Conservation (phyloP, 2,113 vertebrate species). For the Labeo rohita region DNA sequence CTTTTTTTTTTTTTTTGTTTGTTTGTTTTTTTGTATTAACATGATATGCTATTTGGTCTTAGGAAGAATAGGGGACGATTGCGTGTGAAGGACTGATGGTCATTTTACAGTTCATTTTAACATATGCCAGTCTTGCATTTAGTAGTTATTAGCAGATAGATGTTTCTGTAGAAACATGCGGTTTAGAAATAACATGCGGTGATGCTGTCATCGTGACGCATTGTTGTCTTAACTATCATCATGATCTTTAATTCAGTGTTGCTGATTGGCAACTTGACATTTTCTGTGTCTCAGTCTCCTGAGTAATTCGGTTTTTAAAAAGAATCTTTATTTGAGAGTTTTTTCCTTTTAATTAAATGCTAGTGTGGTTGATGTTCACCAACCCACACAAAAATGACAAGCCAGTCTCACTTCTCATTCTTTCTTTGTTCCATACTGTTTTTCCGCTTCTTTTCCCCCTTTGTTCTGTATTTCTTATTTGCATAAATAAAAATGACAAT, state of each 20-base stretch:
- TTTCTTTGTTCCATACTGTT: slow-evolving; percentile 21
- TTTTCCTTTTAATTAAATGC: slow-evolving; percentile 13
- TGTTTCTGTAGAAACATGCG: too few relatives aligned
- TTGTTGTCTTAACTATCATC: neutral
- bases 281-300: neutral
- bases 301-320: neutral
- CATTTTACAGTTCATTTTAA: neutral
- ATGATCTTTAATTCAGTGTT: neutral
- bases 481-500: slow-evolving; percentile 17
- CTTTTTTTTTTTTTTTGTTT: slow-evolving; percentile 17
- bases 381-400: slow-evolving; percentile 26
- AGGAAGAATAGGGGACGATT: neutral
- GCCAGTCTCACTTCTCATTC: slow-evolving; percentile 1
- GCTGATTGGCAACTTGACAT: slow-evolving; percentile 15
- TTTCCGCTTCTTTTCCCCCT: neutral
- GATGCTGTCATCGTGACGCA: slow-evolving; percentile 11
- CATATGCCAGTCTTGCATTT: neutral
- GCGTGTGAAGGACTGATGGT: neutral
- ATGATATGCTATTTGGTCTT: neutral
- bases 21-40: neutral
- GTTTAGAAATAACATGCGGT: neutral
- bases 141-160: neutral
- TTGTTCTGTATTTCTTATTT: neutral
- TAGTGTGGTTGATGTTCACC: neutral
- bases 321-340: neutral